Percentiles rank a stretch among this genome's conserved stretches.
Evolutionary conservation across 1,140 invertebrate genomes (phyloP).

Genomic region (Zaprionus lachaisei): DNA sequence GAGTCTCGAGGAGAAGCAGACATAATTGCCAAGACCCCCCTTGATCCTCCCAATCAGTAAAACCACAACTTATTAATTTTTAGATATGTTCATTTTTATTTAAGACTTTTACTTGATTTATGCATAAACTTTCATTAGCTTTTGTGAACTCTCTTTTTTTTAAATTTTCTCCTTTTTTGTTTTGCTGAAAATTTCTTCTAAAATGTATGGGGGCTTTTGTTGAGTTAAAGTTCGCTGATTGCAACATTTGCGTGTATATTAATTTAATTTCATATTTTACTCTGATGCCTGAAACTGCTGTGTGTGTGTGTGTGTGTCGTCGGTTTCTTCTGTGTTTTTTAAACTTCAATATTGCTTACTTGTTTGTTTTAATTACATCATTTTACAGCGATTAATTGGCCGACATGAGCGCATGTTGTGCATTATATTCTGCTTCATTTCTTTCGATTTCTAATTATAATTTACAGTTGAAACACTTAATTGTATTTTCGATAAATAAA

Average conservation of each 20-base stretch:
- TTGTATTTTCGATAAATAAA: slow-evolving; percentile 65
- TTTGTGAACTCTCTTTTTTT: slow-evolving; percentile 28
- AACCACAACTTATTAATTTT: slow-evolving; percentile 45
- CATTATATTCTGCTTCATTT: slow-evolving; percentile 32
- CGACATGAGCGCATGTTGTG: slow-evolving; percentile 29
- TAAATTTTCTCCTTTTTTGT: slow-evolving; percentile 13
- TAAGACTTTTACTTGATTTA: slow-evolving; percentile 81
- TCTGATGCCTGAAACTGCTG: slow-evolving; percentile 51
- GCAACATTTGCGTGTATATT: slow-evolving; percentile 36
- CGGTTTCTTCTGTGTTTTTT: slow-evolving; percentile 56
- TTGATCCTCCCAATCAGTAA: background rate
- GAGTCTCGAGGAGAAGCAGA: too few species aligned
- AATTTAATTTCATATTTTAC: slow-evolving; percentile 55
- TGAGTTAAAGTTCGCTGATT: slow-evolving; percentile 58
- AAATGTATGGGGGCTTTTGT: slow-evolving; percentile 69
- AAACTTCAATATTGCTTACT: slow-evolving; percentile 81
- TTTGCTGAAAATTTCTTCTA: slow-evolving; percentile 69
- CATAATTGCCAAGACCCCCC: background rate
- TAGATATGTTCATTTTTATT: slow-evolving; percentile 83
- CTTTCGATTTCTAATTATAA: slow-evolving; percentile 54
- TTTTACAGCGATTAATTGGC: slow-evolving; percentile 70
- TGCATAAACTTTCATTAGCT: slow-evolving; percentile 74
- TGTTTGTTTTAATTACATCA: slow-evolving; percentile 75
- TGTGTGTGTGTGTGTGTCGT: slow-evolving; percentile 43
- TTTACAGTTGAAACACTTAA: slow-evolving; percentile 80